Conservation (phyloP, 2,113 vertebrate species). For the Hymenochirus boettgeri region DNA sequence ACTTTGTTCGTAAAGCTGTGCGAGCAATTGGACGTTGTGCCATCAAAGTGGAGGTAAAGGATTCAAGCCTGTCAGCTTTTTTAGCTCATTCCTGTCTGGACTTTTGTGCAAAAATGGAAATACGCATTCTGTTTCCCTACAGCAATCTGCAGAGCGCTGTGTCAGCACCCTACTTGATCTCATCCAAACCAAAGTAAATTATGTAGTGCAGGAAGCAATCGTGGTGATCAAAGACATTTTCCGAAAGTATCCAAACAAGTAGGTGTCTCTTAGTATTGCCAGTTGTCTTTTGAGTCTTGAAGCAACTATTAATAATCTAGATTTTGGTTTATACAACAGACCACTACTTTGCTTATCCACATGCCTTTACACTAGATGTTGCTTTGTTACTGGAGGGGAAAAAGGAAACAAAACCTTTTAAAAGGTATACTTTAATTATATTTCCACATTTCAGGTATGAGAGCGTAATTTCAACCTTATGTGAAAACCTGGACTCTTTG, state of each 20-base stretch:
- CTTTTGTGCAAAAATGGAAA: too few relatives aligned
- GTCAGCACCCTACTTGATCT: conserved; percentile 93
- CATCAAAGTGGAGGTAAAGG: conserved; percentile 95
- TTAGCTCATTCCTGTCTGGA: neutral
- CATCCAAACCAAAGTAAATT: conserved; percentile 97
- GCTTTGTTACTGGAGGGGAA: too few relatives aligned
- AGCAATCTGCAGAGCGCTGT: conserved; percentile 96
- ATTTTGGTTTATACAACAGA: too few relatives aligned
- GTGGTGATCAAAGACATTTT: conserved; percentile 98
- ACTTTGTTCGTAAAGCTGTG: conserved; percentile 94
- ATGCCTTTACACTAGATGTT: too few relatives aligned
- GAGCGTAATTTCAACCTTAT: conserved; percentile 92
- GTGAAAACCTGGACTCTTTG: conserved; percentile 92
- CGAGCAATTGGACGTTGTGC: conserved; percentile 95
- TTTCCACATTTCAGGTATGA: conserved; percentile 88
- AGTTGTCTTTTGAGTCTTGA: too few relatives aligned
- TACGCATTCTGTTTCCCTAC: conserved; percentile 2
- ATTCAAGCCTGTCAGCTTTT: neutral
- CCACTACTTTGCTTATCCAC: too few relatives aligned
- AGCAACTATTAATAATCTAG: too few relatives aligned
- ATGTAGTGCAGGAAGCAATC: conserved; percentile 96
- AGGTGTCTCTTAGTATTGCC: conserved; percentile 45
- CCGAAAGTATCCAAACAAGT: conserved; percentile 99
- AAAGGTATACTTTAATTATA: too few relatives aligned
- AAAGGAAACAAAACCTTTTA: too few relatives aligned